Evolutionary conservation across 2,888 invertebrate species (phyloP), one percentile per base, ranked within the genome.

Genomic region (Stomorhina lunata): DNA sequence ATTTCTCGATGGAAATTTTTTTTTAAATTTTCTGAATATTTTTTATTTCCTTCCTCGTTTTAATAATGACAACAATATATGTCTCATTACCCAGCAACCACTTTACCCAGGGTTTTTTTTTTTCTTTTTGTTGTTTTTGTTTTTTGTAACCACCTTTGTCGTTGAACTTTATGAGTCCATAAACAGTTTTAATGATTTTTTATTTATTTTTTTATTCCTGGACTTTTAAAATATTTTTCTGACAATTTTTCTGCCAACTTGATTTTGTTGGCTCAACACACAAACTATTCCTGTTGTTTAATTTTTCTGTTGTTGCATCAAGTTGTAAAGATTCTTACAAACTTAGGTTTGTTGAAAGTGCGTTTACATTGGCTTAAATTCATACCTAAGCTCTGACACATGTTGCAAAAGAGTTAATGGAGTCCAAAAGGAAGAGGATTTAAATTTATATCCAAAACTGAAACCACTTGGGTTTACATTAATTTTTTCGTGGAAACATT

Each of bases 121-220:
- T 48, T 37, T 37, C 27, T 1, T 57, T 34, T 37, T n/a, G 59
- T 48, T 66, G n/a, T 27, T 55, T 63, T 20, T 53, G 4, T 40
- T 34, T 29, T 55, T 72, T 48, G 17, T 32, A 34, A 63, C 25
- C 72, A 79, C 83, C 80, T 61, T 59, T 73, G 75, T 80, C 80
- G 81, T 68, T 83, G 76, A 79, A 77, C 82, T 82, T 78, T 82
- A 80, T 80, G 78, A 78, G 57, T 83, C 88, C 89, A 89, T 89
- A 89, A 89, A 89, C 86, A 88, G 89, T 88, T 88, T 89, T 89
- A 89, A 89, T 88, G 88, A 88, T 87, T 59, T 88, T 83, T 89
- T 87, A 87, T 89, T 86, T 87, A 17, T 48, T 61, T 29, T 63
- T 53, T 53, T 37, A 10, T 40, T 29, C 29, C 80, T 75, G 63